Base-by-base conservation (phyloP, 1,140 invertebrate species). In the Drosophila bipectinata region DNA sequence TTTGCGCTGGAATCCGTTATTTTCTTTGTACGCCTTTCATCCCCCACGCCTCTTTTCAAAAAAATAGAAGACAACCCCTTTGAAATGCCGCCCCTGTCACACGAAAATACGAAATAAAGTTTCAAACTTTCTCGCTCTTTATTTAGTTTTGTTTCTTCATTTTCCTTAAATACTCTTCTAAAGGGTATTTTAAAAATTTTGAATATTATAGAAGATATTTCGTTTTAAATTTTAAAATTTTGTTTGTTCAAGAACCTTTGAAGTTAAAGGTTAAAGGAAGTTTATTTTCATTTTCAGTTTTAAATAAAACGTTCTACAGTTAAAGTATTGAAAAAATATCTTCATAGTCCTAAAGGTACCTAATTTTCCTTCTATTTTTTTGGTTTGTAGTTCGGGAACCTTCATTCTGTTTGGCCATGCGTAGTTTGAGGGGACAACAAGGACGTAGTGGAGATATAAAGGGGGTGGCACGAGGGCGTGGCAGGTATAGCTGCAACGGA, bases 1-100 rank as follows among this genome's bases (percentile, higher is more conserved):
- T 89, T 83, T 89, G 84, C 76, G 32, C 84, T 79, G 77, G 84
- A 88, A 88, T 83, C 79, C 84, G 84, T 73, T 88, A 88, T 88
- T 88, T 88, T 88, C 79, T 81, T 72, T 87, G 66, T 69, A 62
- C 21, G n/a, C 24, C 24, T 9, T 47, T 12, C n/a, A 10, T n/a
- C 54, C 54, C 37, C 10, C 28, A 21, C 32, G 3, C 32, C 12
- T 7, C 7, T 21, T 10, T 7, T 44, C n/a, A 14, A 44, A 44
- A 44, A 44, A 44, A 41, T 45, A 9, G 8, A 45, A 45, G 14
- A 28, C 34, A 61, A n/a, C 14, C 44, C 32, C 15, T 21, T 51
- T 41, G 41, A 48, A 21, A 28, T 18, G 28, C 39, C 28, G 24
- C 37, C 28, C 63, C 39, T 57, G 47, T 73, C 61, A 51, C 60